Percentiles rank a stretch among this genome's conserved stretches.
Conservation (phyloP, 2,888 invertebrate species). For the Epistrophe eligans region DNA sequence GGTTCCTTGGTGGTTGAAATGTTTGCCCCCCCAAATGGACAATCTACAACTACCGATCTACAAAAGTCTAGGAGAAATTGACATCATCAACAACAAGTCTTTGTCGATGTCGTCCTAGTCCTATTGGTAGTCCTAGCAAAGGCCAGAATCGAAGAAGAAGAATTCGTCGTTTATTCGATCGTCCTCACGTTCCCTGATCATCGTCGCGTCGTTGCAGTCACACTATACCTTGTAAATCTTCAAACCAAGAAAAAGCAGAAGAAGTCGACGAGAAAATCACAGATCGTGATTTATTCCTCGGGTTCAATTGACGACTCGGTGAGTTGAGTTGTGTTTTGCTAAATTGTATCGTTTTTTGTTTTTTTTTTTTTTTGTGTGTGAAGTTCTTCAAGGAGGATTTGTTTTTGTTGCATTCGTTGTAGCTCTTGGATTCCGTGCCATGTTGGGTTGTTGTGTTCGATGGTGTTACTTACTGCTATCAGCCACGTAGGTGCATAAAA, state of each 20-base stretch:
- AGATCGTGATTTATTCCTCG: constrained; percentile 75
- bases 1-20: constrained; percentile 2
- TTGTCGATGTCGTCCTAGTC: constrained; percentile 39
- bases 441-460: constrained; percentile 67
- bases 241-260: constrained; percentile 37
- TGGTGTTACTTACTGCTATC: constrained; percentile 74
- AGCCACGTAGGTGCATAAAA: constrained; percentile 69
- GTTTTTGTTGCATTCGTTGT: not conserved
- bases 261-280: constrained; percentile 68
- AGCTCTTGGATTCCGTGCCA: constrained; percentile 50
- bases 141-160: constrained; percentile 14
- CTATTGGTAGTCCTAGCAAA: not conserved
- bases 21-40: constrained; percentile 58
- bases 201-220: not conserved
- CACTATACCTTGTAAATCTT: constrained; percentile 51
- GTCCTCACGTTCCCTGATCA: constrained; percentile 13
- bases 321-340: constrained; percentile 75
- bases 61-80: constrained; percentile 70
- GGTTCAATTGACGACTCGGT: constrained; percentile 75
- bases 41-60: constrained; percentile 69
- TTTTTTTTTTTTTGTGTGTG: constrained; percentile 31
- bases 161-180: constrained; percentile 17
- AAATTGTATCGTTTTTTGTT: constrained; percentile 66
- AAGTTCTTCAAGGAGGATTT: constrained; percentile 60
- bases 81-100: constrained; percentile 65